Conservation (phyloP, 2,113 vertebrate species). For the Rhea pennata region DNA sequence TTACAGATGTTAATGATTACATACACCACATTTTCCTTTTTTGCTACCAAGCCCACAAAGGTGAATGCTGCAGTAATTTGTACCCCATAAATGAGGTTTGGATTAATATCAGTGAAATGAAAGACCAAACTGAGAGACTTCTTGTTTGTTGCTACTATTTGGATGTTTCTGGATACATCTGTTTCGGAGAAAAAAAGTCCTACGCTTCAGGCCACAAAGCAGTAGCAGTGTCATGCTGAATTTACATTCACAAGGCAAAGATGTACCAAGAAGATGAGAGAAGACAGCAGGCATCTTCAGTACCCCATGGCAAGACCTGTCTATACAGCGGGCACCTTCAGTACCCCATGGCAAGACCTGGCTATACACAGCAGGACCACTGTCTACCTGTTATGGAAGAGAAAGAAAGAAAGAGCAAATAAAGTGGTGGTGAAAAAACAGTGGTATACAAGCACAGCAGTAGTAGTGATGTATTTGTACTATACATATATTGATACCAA, state of each 20-base stretch:
- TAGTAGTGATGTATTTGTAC: background rate
- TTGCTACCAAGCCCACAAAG: constrained; percentile 14
- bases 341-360: background rate
- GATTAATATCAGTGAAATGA: background rate
- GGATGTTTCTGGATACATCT: background rate
- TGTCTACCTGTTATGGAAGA: background rate
- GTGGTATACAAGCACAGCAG: background rate
- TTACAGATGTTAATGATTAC: constrained; percentile 50
- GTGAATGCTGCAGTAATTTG: constrained; percentile 37
- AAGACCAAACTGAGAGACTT: background rate
- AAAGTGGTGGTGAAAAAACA: background rate
- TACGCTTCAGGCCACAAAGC: background rate
- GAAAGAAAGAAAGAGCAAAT: background rate
- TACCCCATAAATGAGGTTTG: constrained; percentile 3
- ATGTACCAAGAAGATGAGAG: background rate
- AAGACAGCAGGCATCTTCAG: background rate
- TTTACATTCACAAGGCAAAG: background rate
- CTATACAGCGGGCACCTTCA: background rate
- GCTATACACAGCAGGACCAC: background rate
- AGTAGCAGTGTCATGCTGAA: background rate
- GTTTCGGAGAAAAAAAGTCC: background rate
- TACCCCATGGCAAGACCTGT: background rate
- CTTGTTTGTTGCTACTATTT: background rate
- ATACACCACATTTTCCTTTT: constrained; percentile 4
- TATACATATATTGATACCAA: background rate